Evolutionary conservation across 2,888 invertebrate genomes (phyloP), one percentile per base, ranked within the genome.

Genomic region (Sphecodes monilicornis): DNA sequence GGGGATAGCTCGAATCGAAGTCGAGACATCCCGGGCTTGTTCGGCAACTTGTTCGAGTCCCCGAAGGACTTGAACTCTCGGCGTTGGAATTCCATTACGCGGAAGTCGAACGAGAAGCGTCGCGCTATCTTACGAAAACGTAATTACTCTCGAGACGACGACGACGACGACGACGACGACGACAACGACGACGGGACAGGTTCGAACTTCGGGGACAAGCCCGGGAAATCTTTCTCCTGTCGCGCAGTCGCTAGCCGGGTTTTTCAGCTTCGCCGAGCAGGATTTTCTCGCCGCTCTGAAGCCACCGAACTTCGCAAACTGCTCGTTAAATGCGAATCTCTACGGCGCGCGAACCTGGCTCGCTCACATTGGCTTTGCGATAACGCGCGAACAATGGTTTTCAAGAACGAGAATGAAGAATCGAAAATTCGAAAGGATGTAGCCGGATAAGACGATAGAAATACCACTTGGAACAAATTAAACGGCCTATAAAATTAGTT

Each of bases 51-150:
- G 69, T 76, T 60, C 70, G 60, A 60, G 60, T 66, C 50, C 57
- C 72, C 64, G 39, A 73, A 79, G 76, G 88, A 78, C 71, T 70
- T 66, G 64, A 32, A 66, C 66, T 68, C 73, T 77, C 66, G 76
- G 43, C 36, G 57, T 54, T 41, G 68, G 68, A 82, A 88, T 88
- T 88, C 86, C 85, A 88, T 90, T 88, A 86, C 90, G 86, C 57
- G 79, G 71, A 78, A 80, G 78, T 80, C 84, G 71, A 64, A 54
- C 87, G 50, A 76, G 57, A 86, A 78, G 36, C 84, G 81, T 79
- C 66, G 87, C 36, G 88, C 89, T 76, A 81, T 78, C 84, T 89
- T 78, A 78, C 78, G 85, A 79, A 85, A 79, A 85, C 46, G 77
- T 77, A 84, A 84, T 85, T 80, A 85, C 73, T 70, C 50, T 32